These are phyloP conservation scores for Aphaenogaster floridana DNA, from an alignment of 1,140 invertebrate species.

Conservation along the genomic window DNA sequence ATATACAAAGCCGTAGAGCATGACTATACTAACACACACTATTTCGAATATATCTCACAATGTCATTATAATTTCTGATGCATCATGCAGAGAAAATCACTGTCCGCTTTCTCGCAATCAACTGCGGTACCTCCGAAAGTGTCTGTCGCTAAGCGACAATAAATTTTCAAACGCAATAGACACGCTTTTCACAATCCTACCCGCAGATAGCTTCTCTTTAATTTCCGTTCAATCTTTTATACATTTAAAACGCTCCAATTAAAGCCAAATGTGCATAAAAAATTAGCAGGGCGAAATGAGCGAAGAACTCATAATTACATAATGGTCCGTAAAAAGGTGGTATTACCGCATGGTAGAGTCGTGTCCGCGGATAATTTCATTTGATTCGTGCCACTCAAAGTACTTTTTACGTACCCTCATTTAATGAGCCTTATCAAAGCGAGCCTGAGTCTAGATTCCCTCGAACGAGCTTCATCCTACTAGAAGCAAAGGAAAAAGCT, in stretches of 20 bases:
- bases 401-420: slow-evolving; percentile 34
- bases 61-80: not conserved
- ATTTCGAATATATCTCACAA: not conserved
- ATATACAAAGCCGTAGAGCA: not conserved
- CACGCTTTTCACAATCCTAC: not conserved
- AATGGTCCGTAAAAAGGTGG: slow-evolving; percentile 9
- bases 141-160: not conserved
- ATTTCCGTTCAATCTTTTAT: slow-evolving; percentile 10
- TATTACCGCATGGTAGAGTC: slow-evolving; percentile 27
- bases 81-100: not conserved
- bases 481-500: not conserved
- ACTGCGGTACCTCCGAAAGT: not conserved
- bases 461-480: slow-evolving; percentile 7
- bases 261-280: slow-evolving; percentile 37
- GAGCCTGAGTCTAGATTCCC: slow-evolving; percentile 32
- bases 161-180: not conserved
- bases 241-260: slow-evolving; percentile 19
- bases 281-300: not conserved
- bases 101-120: not conserved
- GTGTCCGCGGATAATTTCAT: slow-evolving; percentile 37
- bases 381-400: slow-evolving; percentile 48
- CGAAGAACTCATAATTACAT: slow-evolving; percentile 29
- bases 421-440: slow-evolving; percentile 43
- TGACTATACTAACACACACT: not conserved
- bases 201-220: not conserved